phyloP scores from a whole-genome alignment of 2,888 invertebrate genomes.

The Pinctada fucata region DNA sequence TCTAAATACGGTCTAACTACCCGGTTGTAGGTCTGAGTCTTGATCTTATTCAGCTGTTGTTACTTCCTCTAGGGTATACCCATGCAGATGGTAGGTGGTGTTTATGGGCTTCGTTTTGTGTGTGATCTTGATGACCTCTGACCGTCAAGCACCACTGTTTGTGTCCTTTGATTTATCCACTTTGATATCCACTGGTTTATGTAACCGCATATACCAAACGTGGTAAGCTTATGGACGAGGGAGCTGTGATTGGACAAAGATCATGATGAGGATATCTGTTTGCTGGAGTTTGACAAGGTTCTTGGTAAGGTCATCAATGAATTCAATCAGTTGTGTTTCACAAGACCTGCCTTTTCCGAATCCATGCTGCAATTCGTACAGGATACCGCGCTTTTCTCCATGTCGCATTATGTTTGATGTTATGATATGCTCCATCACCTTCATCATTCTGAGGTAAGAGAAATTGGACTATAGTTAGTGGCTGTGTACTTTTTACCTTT shows the following conservation, averaged over 20 bases:
- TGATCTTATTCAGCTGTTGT: neutral
- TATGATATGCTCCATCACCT: conserved; percentile 26
- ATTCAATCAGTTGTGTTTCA: conserved; percentile 30
- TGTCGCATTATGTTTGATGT: conserved; percentile 25
- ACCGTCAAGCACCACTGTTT: conserved; percentile 18
- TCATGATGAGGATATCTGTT: conserved; percentile 29
- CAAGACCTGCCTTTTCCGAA: conserved; percentile 35
- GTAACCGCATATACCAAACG: conserved; percentile 15
- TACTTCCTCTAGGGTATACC: neutral
- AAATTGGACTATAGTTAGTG: conserved; percentile 33
- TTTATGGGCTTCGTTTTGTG: neutral
- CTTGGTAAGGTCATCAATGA: conserved; percentile 22
- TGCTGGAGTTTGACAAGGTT: conserved; percentile 18
- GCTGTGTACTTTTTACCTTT: conserved; percentile 21
- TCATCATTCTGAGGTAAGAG: conserved; percentile 27
- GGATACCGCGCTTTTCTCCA: conserved; percentile 16
- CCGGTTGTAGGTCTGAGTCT: neutral
- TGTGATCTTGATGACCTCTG: conserved; percentile 1
- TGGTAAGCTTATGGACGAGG: conserved; percentile 19
- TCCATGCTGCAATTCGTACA: conserved; percentile 31
- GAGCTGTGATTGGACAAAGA: conserved; percentile 25
- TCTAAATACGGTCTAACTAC: neutral
- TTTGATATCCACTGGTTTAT: conserved; percentile 13
- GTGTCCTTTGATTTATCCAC: conserved; percentile 8
- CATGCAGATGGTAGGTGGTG: neutral